Percentiles rank a stretch among this genome's conserved stretches.
Evolutionary conservation across 2,113 vertebrate species (phyloP).

Genomic region (Bungarus multicinctus): DNA sequence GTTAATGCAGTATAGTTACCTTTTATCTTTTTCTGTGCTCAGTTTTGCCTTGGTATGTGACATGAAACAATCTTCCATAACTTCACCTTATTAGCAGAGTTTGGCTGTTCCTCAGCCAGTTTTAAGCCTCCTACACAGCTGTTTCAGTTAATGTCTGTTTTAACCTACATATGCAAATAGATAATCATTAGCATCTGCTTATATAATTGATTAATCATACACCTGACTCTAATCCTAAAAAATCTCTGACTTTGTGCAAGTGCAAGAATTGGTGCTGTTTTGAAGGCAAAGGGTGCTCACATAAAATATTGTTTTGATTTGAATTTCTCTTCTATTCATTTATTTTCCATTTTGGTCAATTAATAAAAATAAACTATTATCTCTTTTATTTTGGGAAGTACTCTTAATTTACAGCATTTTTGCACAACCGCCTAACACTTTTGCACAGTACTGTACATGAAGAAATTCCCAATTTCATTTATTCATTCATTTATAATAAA

Average conservation of each 20-base stretch:
- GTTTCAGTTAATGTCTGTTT: background rate
- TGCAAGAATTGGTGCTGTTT: background rate
- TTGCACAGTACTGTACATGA: background rate
- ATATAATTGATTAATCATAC: background rate
- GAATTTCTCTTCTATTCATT: background rate
- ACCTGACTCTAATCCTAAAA: background rate
- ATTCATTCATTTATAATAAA: background rate
- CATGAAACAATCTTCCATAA: background rate
- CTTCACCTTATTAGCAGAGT: background rate
- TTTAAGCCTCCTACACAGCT: background rate
- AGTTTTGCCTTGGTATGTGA: background rate
- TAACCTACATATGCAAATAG: background rate
- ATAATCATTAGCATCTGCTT: background rate
- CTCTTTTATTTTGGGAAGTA: background rate
- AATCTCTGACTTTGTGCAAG: background rate
- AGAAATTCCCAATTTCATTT: slow-evolving; percentile 16
- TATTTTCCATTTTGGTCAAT: background rate
- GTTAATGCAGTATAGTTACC: too few species aligned
- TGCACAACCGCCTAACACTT: background rate
- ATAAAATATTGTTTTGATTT: background rate
- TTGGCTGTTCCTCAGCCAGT: background rate
- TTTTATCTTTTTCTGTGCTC: background rate
- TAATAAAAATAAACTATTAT: background rate
- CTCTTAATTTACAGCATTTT: background rate
- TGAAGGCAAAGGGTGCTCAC: background rate